Conservation (phyloP, 2,113 vertebrate genomes). For the Ramphastos sulfuratus region DNA sequence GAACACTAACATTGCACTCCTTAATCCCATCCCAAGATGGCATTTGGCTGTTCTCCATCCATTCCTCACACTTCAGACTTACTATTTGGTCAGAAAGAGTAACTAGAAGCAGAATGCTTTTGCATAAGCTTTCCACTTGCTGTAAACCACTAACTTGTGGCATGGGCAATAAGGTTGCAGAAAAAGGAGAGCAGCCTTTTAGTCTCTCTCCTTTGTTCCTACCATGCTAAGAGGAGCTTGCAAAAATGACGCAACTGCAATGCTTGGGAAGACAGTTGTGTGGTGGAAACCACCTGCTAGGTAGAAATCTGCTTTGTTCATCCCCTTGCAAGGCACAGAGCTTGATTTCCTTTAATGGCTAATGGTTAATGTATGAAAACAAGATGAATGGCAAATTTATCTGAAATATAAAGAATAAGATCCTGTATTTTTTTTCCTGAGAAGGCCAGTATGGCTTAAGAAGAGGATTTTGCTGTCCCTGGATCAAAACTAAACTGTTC, state of each 20-base stretch:
- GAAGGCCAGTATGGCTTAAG: not conserved
- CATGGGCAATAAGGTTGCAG: not conserved
- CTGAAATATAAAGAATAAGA: not conserved
- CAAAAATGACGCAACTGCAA: not conserved
- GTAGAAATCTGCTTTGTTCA: not conserved
- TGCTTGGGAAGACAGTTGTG: not conserved
- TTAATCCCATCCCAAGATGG: not conserved
- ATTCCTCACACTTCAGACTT: not conserved
- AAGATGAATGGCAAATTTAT: not conserved
- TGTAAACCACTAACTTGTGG: not conserved
- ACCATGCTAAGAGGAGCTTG: not conserved
- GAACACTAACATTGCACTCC: accelerated
- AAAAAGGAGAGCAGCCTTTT: not conserved
- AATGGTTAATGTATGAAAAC: conserved; percentile 19
- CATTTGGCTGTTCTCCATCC: not conserved
- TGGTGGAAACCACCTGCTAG: not conserved
- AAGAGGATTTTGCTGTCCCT: not conserved
- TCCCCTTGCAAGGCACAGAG: not conserved
- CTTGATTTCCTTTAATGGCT: conserved; percentile 16
- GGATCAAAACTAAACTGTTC: not conserved
- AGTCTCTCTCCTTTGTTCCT: not conserved
- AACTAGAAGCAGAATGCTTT: not conserved
- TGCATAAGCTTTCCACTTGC: not conserved
- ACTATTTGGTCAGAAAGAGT: not conserved
- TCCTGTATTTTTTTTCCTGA: not conserved